phyloP scores from a whole-genome alignment of 2,797 vertebrate genomes.

The Peromyscus aztecus region DNA sequence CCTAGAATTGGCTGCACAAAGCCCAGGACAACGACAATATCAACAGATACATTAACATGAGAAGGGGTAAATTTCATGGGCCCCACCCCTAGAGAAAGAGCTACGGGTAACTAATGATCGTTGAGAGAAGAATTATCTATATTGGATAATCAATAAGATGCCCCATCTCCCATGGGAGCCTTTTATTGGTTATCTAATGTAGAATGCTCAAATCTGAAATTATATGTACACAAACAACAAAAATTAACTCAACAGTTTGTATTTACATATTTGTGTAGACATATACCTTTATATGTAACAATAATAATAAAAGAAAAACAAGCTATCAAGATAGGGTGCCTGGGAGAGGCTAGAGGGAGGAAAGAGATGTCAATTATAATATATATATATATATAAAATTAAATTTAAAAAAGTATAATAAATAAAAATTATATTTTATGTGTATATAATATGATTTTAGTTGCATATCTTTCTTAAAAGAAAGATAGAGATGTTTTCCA shows the following conservation, averaged over 20 bases:
- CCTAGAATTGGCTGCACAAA: neutral
- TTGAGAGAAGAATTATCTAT: neutral
- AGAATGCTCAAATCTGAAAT: neutral
- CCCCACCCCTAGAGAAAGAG: neutral
- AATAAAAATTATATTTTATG: neutral
- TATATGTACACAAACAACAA: neutral
- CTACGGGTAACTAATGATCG: neutral
- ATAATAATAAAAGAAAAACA: neutral
- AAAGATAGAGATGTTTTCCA: slow-evolving; percentile 67
- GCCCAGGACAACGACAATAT: neutral
- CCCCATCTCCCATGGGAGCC: neutral
- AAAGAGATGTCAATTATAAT: neutral
- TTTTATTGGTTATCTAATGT: neutral
- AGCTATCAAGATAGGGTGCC: neutral
- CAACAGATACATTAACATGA: neutral
- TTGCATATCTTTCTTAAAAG: neutral
- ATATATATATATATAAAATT: neutral
- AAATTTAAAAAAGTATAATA: neutral
- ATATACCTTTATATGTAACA: neutral
- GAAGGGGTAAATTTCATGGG: neutral
- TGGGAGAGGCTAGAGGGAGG: neutral
- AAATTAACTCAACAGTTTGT: neutral
- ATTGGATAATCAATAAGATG: neutral
- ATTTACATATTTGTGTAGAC: neutral
- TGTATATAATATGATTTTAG: neutral